A percentile compares a stretch with the other conserved stretches of the same genome.
Conservation (phyloP, 2,797 vertebrate genomes). For the Ispidina picta region DNA sequence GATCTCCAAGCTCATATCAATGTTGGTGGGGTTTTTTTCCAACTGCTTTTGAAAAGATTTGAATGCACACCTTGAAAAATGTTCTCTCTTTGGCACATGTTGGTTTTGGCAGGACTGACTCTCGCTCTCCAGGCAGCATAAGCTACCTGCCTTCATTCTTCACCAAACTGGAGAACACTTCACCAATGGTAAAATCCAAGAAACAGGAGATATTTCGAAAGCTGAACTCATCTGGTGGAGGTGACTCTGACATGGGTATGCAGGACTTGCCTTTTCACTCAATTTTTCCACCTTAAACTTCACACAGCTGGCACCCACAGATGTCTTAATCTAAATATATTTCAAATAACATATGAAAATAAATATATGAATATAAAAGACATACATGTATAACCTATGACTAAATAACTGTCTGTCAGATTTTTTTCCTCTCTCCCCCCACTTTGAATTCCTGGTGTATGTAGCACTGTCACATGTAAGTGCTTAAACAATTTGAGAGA, state of each 20-base stretch:
- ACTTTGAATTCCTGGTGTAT: neutral
- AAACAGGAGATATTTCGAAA: slow-evolving; percentile 99
- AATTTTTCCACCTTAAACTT: neutral
- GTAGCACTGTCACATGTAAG: neutral
- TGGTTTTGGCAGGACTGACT: slow-evolving; percentile 86
- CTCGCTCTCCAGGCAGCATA: slow-evolving; percentile 91
- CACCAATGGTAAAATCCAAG: slow-evolving; percentile 97
- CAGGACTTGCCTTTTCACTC: slow-evolving; percentile 70
- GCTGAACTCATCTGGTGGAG: slow-evolving; percentile 94
- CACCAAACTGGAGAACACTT: slow-evolving; percentile 97
- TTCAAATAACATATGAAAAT: neutral
- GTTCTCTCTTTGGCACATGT: neutral
- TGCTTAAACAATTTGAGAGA: neutral
- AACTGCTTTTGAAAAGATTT: neutral
- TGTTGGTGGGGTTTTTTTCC: neutral
- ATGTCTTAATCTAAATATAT: neutral
- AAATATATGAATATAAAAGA: neutral
- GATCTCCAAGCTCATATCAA: neutral
- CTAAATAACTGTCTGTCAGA: neutral
- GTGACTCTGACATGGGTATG: slow-evolving; percentile 98
- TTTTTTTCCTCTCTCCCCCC: too few relatives aligned
- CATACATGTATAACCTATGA: neutral
- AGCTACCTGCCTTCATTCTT: slow-evolving; percentile 96
- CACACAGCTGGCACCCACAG: neutral
- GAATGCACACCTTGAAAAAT: neutral